Evolutionary conservation across 2,888 invertebrate species (phyloP), one percentile per base, ranked within the genome.

Genomic region (Caenorhabditis macrosperma): DNA sequence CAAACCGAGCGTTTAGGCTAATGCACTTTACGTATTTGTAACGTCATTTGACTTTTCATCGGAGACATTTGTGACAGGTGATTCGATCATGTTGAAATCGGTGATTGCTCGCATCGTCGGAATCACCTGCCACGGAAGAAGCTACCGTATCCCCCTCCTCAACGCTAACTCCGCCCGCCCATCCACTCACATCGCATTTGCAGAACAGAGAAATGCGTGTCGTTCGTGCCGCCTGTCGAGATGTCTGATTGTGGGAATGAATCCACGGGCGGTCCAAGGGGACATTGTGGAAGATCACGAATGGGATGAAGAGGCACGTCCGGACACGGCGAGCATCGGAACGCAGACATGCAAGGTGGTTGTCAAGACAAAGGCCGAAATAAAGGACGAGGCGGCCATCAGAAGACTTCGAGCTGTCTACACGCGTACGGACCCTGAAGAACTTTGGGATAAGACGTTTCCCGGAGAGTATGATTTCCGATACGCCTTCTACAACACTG

Each of bases 231-330:
- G 86, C 6, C 60, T 85, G 15, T 24, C 63, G 1, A 35, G 50
- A 44, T 85, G 85, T 54, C 57, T 86, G 10, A 54, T 72, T 35
- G 82, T 85, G 15, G 86, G 86, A 35, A 86, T 86, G 86, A 86
- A 86, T 71, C 85, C 86, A n/a, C 76, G 85, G 15, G 86, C 86
- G 24, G 86, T 86, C 5, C 86, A 86, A 54, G 78, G 78, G 0
- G 79, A 83, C 26, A 66, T 59, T 0, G 67, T 50, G 9, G 78
- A 76, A 0, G 82, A 72, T 15, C 44, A 44, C 6, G 79, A 79
- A 20, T 61, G 74, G 74, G 79, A 79, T 22, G 79, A 79, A 17
- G 79, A 72, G n/a, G 22, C 30, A 20, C 10, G n/a, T 0, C 59
- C 66, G 3, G 67, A 72, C 3, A 26, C 50, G 10, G 1, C 17